phyloP scores from a whole-genome alignment of 2,888 invertebrate genomes.

The Vanessa cardui region DNA sequence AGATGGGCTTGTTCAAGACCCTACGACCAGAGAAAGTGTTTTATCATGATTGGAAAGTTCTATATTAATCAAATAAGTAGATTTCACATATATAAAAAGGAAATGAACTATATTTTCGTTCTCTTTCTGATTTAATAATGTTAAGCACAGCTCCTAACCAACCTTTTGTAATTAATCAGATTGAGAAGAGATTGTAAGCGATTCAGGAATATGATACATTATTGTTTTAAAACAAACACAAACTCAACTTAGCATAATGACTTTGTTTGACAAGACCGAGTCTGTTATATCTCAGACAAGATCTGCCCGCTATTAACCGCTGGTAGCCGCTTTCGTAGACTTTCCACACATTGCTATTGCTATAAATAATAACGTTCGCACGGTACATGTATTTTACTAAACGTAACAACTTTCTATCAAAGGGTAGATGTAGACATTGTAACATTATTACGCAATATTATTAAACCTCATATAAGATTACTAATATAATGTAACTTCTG shows the following conservation, averaged over 20 bases:
- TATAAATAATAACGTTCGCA: conserved; percentile 72
- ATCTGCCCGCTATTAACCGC: conserved; percentile 36
- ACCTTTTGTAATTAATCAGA: no score
- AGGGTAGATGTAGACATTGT: conserved; percentile 14
- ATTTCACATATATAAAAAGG: no score
- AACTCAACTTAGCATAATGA: background rate
- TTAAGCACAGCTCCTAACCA: no score
- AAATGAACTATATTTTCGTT: no score
- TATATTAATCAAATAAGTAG: no score
- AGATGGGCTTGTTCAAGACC: no score
- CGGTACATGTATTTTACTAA: conserved; percentile 55
- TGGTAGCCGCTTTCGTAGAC: conserved; percentile 61
- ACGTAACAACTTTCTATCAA: conserved; percentile 59
- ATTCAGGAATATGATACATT: background rate
- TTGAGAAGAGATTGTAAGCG: no score
- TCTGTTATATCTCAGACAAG: conserved; percentile 25
- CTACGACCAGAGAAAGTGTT: no score
- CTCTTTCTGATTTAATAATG: no score
- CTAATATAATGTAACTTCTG: background rate
- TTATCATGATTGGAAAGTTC: no score
- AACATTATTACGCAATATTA: background rate
- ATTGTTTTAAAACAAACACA: background rate
- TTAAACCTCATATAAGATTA: background rate
- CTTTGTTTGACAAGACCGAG: conserved; percentile 6
- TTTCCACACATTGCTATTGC: conserved; percentile 54